Evolutionary conservation across 2,888 invertebrate genomes (phyloP).

Genomic region (Nebria salina): DNA sequence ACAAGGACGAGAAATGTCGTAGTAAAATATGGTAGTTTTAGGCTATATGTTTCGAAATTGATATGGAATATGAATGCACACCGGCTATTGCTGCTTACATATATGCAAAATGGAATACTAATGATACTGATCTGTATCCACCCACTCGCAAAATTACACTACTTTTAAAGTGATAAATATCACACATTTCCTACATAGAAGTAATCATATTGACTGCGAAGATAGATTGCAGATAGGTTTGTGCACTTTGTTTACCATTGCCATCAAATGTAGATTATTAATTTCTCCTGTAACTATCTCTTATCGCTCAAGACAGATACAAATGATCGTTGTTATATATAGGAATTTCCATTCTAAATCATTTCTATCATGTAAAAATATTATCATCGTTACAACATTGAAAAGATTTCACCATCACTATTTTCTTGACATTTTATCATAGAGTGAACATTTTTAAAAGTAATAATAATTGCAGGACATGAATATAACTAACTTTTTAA

Average conservation of each 20-base stretch:
- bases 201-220: background rate
- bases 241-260: background rate
- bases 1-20: background rate
- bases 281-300: background rate
- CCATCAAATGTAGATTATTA: background rate
- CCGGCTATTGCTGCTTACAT: background rate
- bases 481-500: too few relatives aligned
- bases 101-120: constrained; percentile 19
- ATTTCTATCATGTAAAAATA: background rate
- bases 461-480: too few relatives aligned
- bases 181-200: background rate
- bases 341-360: background rate
- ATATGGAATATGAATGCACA: background rate
- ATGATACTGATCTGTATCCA: constrained; percentile 26
- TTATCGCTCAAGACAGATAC: background rate
- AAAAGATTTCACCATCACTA: too few relatives aligned
- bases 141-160: constrained; percentile 2
- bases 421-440: too few relatives aligned
- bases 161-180: background rate
- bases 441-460: too few relatives aligned
- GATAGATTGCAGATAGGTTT: background rate
- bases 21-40: background rate
- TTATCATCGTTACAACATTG: background rate
- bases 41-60: background rate
- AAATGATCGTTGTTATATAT: background rate